Base-by-base conservation (phyloP, 1,140 invertebrate genomes). In the Aphelenchoides avenae region DNA sequence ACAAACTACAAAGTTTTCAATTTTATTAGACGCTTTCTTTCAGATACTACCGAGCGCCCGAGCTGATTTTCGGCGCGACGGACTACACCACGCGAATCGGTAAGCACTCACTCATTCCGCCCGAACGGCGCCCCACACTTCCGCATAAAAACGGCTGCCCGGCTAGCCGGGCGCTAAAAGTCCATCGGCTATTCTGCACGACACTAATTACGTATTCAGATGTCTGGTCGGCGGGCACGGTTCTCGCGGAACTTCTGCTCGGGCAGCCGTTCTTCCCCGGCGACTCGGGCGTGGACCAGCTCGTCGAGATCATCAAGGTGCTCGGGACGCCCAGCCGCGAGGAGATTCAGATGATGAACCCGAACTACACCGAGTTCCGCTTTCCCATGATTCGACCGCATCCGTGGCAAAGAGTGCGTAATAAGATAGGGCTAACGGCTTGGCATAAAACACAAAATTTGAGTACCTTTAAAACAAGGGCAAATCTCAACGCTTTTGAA, bases 311-410 rank as follows among this genome's bases (percentile, higher is more conserved):
- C 73, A 99, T 99, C 78, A 99, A 98, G 83, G 91, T 97, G 52
- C 84, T 99, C 64, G 95, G 95, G 48, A 99, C 95, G 61, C 95
- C 95, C 15, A 95, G 92, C 61, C 85, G 91, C 72, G 93, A 98
- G 81, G 92, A 99, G 83, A 98, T 99, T 71, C 85, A 91, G 76
- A 92, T 97, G 81, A 99, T 99, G 95, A 99, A 99, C 85, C 92
- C 92, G 43, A 98, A 98, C 80, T 99, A 99, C 79, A 96, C 92
- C 68, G 94, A 98, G 83, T 99, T 98, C 81, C 96, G 96, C 82
- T 99, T 99, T 80, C 95, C 95, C 70, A 92, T 96, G 81, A 98
- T 99, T 80, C 97, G 95, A 82, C 91, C 92, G 76, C 93, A 98
- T 84, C 93, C 94, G 48, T 99, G 94, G 94, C 47, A 47, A 26